phyloP scores from a whole-genome alignment of 2,113 vertebrate species.

The Catharus fuscescens region DNA sequence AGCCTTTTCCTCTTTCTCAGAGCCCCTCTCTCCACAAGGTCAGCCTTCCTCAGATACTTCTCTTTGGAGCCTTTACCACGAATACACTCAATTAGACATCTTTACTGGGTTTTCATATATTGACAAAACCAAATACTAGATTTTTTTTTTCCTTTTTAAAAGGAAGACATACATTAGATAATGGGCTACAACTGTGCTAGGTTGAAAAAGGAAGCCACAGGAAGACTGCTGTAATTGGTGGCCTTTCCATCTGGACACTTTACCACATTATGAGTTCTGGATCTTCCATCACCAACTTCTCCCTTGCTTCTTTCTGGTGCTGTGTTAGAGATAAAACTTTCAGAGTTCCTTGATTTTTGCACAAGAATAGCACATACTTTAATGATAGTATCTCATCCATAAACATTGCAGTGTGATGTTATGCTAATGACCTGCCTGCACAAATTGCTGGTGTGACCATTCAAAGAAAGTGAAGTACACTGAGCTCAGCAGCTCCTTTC shows the following conservation, averaged over 20 bases:
- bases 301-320: neutral
- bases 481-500: neutral
- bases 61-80: neutral
- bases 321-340: neutral
- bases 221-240: neutral
- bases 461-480: neutral
- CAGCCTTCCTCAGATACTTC: neutral
- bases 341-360: neutral
- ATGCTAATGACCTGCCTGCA: neutral
- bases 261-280: neutral
- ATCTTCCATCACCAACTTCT: neutral
- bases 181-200: neutral
- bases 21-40: neutral
- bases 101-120: neutral
- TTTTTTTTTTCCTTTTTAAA: neutral
- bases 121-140: neutral
- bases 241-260: neutral
- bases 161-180: neutral
- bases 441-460: neutral
- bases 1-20: neutral
- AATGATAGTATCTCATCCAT: neutral
- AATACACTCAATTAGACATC: neutral
- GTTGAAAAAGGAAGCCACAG: neutral
- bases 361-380: neutral
- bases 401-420: neutral